phyloP scores from a whole-genome alignment of 2,888 invertebrate genomes.

The Copidosoma aretas region DNA sequence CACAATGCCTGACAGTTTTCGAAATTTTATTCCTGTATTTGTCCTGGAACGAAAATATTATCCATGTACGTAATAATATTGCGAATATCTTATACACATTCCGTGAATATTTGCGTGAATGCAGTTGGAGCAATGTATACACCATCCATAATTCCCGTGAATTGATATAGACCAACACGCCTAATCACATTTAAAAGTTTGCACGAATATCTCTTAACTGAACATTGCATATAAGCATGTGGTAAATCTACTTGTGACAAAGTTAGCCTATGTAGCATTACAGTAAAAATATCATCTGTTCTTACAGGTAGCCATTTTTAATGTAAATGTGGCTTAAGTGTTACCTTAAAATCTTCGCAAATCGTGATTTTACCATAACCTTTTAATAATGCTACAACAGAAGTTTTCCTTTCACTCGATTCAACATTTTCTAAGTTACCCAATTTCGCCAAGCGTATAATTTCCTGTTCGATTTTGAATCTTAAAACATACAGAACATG shows the following conservation, averaged over 20 bases:
- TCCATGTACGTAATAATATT: slow-evolving; percentile 41
- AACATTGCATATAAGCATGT: slow-evolving; percentile 41
- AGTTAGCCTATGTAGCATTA: slow-evolving; percentile 20
- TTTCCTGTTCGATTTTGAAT: slow-evolving; percentile 31
- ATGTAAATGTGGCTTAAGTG: slow-evolving; percentile 44
- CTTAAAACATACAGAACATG: slow-evolving; percentile 42
- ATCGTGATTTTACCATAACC: slow-evolving; percentile 30
- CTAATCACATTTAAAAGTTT: slow-evolving; percentile 28
- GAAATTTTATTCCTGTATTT: slow-evolving; percentile 38
- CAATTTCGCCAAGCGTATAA: slow-evolving; percentile 35
- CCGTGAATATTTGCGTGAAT: no score
- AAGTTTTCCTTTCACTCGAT: slow-evolving; percentile 52
- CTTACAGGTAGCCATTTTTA: slow-evolving; percentile 21
- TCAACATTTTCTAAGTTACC: slow-evolving; percentile 44
- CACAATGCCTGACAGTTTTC: slow-evolving; percentile 39
- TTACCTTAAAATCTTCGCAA: slow-evolving; percentile 27
- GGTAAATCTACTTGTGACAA: slow-evolving; percentile 32
- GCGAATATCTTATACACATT: no score
- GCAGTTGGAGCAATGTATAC: slow-evolving; percentile 14
- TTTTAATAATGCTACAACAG: slow-evolving; percentile 51
- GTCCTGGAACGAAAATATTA: slow-evolving; percentile 43
- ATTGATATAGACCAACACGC: slow-evolving; percentile 15
- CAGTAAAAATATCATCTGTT: slow-evolving; percentile 28
- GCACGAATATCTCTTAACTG: no score
- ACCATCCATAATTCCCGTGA: slow-evolving; percentile 19